phyloP scores from a whole-genome alignment of 2,113 vertebrate genomes.

The Acanthisitta chloris region DNA sequence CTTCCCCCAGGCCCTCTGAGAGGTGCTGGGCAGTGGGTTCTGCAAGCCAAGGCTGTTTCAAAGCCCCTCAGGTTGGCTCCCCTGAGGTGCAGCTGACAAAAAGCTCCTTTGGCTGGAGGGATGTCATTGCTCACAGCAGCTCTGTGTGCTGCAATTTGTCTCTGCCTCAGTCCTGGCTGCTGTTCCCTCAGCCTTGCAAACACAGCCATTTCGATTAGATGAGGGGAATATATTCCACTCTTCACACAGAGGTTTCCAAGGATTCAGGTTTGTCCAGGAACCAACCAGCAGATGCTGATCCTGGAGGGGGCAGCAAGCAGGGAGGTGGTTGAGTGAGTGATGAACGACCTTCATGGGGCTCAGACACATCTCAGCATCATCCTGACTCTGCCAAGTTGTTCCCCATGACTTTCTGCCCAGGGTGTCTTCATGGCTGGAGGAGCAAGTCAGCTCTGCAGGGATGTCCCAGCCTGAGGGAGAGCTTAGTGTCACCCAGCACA shows the following conservation, averaged over 20 bases:
- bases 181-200: not conserved
- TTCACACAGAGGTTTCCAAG: not conserved
- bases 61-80: not conserved
- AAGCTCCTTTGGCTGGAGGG: not conserved
- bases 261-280: not conserved
- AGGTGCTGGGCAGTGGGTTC: not conserved
- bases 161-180: not conserved
- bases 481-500: not conserved
- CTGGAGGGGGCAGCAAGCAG: not conserved
- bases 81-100: not conserved
- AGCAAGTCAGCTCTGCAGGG: not conserved
- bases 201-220: rapidly evolving
- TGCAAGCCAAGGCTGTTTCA: not conserved
- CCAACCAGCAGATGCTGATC: not conserved
- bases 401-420: not conserved
- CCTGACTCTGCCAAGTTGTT: not conserved
- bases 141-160: too few relatives aligned
- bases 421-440: not conserved
- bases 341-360: rapidly evolving
- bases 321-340: not conserved
- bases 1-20: not conserved
- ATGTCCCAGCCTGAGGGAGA: not conserved
- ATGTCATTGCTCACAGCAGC: not conserved
- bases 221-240: rapidly evolving
- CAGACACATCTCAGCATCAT: rapidly evolving